These are phyloP conservation scores for Pungitius pungitius DNA, from an alignment of 2,113 vertebrate genomes.

Conservation along the genomic window DNA sequence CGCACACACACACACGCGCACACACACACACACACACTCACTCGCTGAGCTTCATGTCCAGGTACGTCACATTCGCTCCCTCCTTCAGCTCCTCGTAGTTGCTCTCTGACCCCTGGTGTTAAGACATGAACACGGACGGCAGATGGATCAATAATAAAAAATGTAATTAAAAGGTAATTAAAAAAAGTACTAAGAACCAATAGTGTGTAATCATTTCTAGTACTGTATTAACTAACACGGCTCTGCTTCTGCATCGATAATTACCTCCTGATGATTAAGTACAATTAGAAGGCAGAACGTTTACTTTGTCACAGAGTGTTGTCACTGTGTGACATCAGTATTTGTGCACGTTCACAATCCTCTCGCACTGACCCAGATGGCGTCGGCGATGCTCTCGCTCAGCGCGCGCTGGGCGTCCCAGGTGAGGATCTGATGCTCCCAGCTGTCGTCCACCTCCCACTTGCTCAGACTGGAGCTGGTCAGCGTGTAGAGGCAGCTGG, in stretches of 20 bases:
- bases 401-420: conserved; percentile 87
- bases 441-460: conserved; percentile 89
- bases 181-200: background rate
- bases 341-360: background rate
- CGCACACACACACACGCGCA: conserved; percentile 73
- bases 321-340: background rate
- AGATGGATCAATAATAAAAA: background rate
- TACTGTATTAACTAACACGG: background rate
- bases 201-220: background rate
- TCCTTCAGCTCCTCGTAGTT: conserved; percentile 93
- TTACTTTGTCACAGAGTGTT: background rate
- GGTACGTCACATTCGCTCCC: conserved; percentile 86
- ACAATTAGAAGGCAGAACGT: background rate
- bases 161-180: background rate
- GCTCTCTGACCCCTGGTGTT: conserved; percentile 90
- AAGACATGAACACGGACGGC: background rate
- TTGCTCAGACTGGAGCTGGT: conserved; percentile 87
- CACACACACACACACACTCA: conserved; percentile 75
- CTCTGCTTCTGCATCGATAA: background rate
- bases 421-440: conserved; percentile 86
- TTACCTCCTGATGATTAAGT: background rate
- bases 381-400: conserved; percentile 87
- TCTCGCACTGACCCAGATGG: conserved; percentile 90
- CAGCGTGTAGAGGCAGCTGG: conserved; percentile 86
- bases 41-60: conserved; percentile 92